phyloP scores from a whole-genome alignment of 2,797 vertebrate genomes.

The Alauda arvensis region DNA sequence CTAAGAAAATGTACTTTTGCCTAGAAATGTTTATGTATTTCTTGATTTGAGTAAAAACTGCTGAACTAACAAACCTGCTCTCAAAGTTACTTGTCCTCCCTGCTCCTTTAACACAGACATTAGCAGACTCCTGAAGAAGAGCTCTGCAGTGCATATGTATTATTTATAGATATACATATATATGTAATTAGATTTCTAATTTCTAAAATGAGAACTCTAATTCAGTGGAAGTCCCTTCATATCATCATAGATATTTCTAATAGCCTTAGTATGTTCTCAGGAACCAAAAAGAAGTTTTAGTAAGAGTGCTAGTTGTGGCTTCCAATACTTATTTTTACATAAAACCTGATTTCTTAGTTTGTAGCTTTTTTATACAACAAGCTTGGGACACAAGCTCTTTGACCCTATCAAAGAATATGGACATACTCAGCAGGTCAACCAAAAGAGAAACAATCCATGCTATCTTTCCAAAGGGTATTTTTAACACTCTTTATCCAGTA shows the following conservation, averaged over 20 bases:
- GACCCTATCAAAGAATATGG: background rate
- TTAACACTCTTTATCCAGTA: background rate
- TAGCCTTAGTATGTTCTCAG: background rate
- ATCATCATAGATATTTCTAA: background rate
- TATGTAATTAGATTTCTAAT: background rate
- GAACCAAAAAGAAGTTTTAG: background rate
- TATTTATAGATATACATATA: background rate
- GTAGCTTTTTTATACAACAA: background rate
- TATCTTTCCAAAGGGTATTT: background rate
- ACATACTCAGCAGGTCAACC: background rate
- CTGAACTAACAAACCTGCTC: background rate
- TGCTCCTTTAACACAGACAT: background rate
- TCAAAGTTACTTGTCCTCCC: background rate
- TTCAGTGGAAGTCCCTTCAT: background rate
- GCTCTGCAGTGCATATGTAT: background rate
- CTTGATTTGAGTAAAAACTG: background rate
- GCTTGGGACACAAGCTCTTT: background rate
- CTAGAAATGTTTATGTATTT: background rate
- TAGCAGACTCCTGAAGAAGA: background rate
- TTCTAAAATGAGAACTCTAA: background rate
- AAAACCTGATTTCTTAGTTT: background rate
- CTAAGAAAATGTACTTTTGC: background rate
- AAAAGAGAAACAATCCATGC: background rate
- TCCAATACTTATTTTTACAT: background rate
- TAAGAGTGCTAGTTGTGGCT: background rate